Base-by-base conservation (phyloP, 2,113 vertebrate species). In the Sorex fumeus region DNA sequence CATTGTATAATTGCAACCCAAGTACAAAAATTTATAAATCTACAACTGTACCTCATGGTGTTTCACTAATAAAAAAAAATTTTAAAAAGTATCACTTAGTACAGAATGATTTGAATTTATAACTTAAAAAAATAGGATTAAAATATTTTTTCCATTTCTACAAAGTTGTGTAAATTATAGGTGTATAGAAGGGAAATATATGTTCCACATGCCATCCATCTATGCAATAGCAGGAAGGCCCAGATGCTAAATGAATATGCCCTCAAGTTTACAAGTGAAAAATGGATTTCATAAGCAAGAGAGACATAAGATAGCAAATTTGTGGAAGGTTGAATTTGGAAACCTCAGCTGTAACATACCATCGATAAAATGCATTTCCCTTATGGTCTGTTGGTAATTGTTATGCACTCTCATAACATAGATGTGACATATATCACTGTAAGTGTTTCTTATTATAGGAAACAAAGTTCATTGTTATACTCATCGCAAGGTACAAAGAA, bases 91-190 rank as follows among this genome's bases (percentile, higher is more conserved):
- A 53, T 80, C 9, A 30, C 70, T 83, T 88, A 45, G 11, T 78
- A 5, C 47, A 9, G 45, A 9, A 0, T 70, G 8, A 9, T 40
- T 72, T 66, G 70, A 19, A 53, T 32, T 76, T 15, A 21, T 60
- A 62, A 18, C 3, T 53, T 91, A 69, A 15, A 11, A 47, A 3
- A 79, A 4, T 47, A 72, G 91, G 72, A 72, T 36, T 0, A 16
- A 28, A 75, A 93, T 34, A 84, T 9, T 45, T 72, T 90, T 81
- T 72, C 43, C 19, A 77, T 81, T 88, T 81, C 28, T 83, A n/a
- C 8, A 69, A 74, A 30, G 10, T 72, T 30, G 28, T 19, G 2
- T 27, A 77, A 8, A 11, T 62, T 80, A 85, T 72, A 88, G 64
- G 16, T 71, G 85, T 23, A 30, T 13, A 34, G 45, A 87, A 43